phyloP scores from a whole-genome alignment of 1,140 invertebrate genomes.

The Drosophila baimaii region DNA sequence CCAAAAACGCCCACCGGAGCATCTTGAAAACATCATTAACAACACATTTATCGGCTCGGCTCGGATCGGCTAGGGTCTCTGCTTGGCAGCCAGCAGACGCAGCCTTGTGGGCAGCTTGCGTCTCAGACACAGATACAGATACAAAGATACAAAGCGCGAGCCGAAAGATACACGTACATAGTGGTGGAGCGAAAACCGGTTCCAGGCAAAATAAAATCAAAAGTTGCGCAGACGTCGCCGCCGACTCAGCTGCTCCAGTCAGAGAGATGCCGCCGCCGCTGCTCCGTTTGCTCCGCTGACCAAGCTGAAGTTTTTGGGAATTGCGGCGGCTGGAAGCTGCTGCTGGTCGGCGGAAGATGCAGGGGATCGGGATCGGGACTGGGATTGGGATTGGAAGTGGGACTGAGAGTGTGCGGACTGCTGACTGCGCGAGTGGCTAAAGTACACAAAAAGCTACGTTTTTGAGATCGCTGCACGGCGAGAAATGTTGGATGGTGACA shows the following conservation, averaged over 20 bases:
- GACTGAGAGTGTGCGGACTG: neutral
- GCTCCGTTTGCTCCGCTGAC: constrained; percentile 55
- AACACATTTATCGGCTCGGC: constrained; percentile 53
- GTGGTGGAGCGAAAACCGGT: constrained; percentile 57
- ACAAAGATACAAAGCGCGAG: constrained; percentile 20
- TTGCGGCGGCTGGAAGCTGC: constrained; percentile 30
- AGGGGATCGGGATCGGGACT: constrained; percentile 6
- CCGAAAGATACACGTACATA: constrained; percentile 18
- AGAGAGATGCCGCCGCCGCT: constrained; percentile 8
- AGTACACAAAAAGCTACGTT: constrained; percentile 30
- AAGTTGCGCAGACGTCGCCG: constrained; percentile 73
- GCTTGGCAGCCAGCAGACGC: constrained; percentile 30
- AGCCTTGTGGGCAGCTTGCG: constrained; percentile 62
- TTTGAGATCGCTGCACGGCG: constrained; percentile 15
- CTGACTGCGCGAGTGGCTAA: constrained; percentile 12
- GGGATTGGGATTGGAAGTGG: neutral
- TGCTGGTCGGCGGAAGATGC: constrained; percentile 1
- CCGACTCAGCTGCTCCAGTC: constrained; percentile 49
- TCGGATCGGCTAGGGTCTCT: neutral
- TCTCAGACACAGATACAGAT: constrained; percentile 50
- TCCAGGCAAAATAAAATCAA: constrained; percentile 81
- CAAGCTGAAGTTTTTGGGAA: constrained; percentile 57
- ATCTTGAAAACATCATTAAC: constrained; percentile 63
- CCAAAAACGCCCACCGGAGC: constrained; percentile 48
- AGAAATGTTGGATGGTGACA: neutral